Evolutionary conservation across 1,140 invertebrate genomes (phyloP), one percentile per base, ranked within the genome.

Genomic region (Leptoteleia sp.): DNA sequence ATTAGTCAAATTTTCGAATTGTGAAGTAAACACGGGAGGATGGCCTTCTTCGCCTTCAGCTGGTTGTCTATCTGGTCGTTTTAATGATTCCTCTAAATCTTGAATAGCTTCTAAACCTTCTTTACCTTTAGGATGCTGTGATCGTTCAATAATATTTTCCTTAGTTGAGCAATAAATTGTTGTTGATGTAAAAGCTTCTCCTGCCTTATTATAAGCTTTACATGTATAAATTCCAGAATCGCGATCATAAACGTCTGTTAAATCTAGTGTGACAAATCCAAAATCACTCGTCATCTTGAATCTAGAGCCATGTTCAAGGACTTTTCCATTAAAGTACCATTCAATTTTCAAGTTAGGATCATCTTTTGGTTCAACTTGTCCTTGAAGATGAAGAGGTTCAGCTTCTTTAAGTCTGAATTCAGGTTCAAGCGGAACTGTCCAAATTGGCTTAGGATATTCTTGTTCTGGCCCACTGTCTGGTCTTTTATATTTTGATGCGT

Each of bases 151-250:
- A 3, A 98, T 91, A 76, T 92, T 94, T 65, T 94, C 93, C 87
- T 97, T 97, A 25, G 92, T 93, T 11, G 92, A 92, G 72, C 96
- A 96, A 82, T 94, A 95, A 59, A 97, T 92, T 8, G 96, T 96
- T 0, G 96, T 96, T 0, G 96, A 96, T 9, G 96, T 97, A 80
- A 97, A 97, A 0, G 96, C 96, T 90, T 98, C 96, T 6, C 96
- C 96, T 61, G 92, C 91, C 85, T 93, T 94, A 76, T 97, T 97
- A 71, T 91, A 95, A 9, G 95, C 95, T 82, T 96, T 96, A 87
- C 94, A 96, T 3, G 96, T 97, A 84, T 98, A 98, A 75, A 97
- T 95, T 72, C 98, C 98, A 84, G 96, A 95, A 88, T 99, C 98
- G 79, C 97, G 92, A 76, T 96, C 94, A 86, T 98, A 96, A 0